Evolutionary conservation across 1,140 invertebrate species (phyloP), one percentile per base, ranked within the genome.

Genomic region (Drosophila pandora): DNA sequence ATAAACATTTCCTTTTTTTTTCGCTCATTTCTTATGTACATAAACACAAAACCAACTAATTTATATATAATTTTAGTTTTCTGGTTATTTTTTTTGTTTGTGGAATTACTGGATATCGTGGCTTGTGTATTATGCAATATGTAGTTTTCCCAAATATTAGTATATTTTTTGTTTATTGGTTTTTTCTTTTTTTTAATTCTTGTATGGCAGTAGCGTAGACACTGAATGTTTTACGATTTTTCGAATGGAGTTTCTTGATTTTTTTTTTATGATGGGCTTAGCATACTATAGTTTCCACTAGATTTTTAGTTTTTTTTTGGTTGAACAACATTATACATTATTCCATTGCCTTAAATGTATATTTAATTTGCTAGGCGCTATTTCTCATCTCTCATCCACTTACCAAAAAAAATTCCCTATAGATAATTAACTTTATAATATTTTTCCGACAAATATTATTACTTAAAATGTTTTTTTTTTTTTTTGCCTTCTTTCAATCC

Each of bases 301-400:
- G 41, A 21, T 21, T 21, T 57, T 52, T 22, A 21, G 13, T 48
- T 28, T 47, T 17, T 17, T 17, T 17, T 17, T 17, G 1, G 17
- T 17, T 54, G 13, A 72, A 73, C 69, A 64, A 70, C 39, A 28
- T 28, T 54, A 23, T 50, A n/a, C 23, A 25, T 50, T 25, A 8
- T n/a, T 30, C 48, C n/a, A 8, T 13, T 50, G n/a, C 23, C 48
- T 50, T n/a, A 75, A 75, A 59, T 62, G 58, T 85, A 82, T 62
- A 62, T 78, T 82, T 82, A 75, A 87, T 85, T 87, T 85, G 73
- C 82, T 71, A 85, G 72, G 74, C 81, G 64, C 53, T 83, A 68
- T 78, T 57, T 32, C 61, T 47, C 72, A 22, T 13, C 21, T n/a
- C 12, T 41, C 56, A 32, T 47, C 47, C 48, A 56, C 50, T 25